A percentile compares a stretch with the other conserved stretches of the same genome.
phyloP scores from a whole-genome alignment of 1,140 invertebrate genomes.

The Helicorthomorpha holstii region DNA sequence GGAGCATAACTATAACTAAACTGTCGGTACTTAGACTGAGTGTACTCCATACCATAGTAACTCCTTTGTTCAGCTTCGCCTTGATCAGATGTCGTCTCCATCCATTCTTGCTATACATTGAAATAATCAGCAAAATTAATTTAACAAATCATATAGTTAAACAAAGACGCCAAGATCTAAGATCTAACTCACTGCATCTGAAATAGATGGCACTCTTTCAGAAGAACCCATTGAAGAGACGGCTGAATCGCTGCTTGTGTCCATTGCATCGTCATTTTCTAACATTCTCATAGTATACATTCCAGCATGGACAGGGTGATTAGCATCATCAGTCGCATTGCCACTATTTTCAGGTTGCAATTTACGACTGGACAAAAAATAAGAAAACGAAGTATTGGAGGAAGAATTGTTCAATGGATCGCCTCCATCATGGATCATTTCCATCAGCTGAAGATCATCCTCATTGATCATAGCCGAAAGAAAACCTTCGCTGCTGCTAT shows the following conservation, averaged over 20 bases:
- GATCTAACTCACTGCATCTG: slow-evolving; percentile 37
- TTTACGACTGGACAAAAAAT: slow-evolving; percentile 38
- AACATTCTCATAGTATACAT: slow-evolving; percentile 65
- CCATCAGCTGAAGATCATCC: slow-evolving; percentile 71
- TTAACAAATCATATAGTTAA: background rate
- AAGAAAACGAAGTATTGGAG: slow-evolving; percentile 16
- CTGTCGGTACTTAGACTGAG: slow-evolving; percentile 43
- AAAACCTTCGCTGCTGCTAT: slow-evolving; percentile 61
- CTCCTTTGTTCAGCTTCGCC: slow-evolving; percentile 9
- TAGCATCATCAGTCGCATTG: slow-evolving; percentile 5
- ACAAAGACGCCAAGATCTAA: background rate
- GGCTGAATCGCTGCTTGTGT: slow-evolving; percentile 67
- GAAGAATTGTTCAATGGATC: slow-evolving; percentile 23
- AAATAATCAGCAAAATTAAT: background rate
- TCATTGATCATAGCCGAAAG: slow-evolving; percentile 69
- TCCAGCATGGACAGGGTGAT: slow-evolving; percentile 29
- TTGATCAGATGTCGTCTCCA: slow-evolving; percentile 62
- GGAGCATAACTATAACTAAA: slow-evolving; percentile 51
- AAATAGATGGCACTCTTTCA: slow-evolving; percentile 55
- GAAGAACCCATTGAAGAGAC: slow-evolving; percentile 73
- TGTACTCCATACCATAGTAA: slow-evolving; percentile 16
- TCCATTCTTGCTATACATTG: slow-evolving; percentile 42
- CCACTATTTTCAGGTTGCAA: slow-evolving; percentile 4
- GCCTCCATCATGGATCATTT: slow-evolving; percentile 76
- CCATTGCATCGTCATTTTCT: slow-evolving; percentile 41